Conservation (phyloP, 2,113 vertebrate genomes). For the Tragelaphus scriptus region DNA sequence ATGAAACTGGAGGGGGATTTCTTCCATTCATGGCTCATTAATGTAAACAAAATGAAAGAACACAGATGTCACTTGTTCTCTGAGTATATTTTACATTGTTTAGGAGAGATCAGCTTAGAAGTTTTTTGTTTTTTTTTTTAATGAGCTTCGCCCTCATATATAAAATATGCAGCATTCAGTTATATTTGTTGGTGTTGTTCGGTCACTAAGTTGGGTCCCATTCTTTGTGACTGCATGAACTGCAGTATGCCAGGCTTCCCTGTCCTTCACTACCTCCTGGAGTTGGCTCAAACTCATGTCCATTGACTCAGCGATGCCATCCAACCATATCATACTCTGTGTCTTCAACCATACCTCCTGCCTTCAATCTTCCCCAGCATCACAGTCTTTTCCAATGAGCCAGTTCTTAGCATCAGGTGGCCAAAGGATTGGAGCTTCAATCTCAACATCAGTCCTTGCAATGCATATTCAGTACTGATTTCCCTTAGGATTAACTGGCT, state of each 20-base stretch:
- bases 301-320: neutral
- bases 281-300: neutral
- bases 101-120: neutral
- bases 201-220: neutral
- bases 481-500: neutral
- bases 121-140: neutral
- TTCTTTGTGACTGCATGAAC: neutral
- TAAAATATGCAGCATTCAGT: neutral
- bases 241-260: neutral
- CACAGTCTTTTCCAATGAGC: neutral
- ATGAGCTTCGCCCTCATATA: neutral
- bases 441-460: neutral
- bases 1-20: neutral
- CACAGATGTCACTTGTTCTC: neutral
- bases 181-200: neutral
- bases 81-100: neutral
- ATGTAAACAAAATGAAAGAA: slow-evolving; percentile 1
- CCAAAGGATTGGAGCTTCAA: neutral
- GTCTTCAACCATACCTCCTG: neutral
- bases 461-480: neutral
- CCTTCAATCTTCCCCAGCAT: neutral
- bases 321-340: neutral
- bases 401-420: neutral
- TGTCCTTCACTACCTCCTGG: neutral
- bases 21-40: neutral